Percentiles rank a stretch among this genome's conserved stretches.
Conservation (phyloP, 2,888 invertebrate species). For the Drosophila neotestacea region DNA sequence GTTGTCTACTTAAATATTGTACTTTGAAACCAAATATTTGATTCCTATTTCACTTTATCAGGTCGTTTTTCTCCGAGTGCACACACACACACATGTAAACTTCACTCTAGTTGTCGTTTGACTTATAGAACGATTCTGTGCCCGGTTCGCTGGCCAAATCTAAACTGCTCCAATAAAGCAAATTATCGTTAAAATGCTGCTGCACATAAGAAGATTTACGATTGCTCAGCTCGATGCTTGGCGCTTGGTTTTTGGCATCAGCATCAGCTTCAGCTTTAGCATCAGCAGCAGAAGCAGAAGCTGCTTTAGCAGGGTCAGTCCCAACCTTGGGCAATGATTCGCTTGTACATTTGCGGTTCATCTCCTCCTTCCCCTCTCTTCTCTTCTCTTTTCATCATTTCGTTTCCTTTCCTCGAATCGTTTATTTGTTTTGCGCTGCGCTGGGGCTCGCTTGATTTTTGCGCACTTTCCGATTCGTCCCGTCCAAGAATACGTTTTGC, state of each 20-base stretch:
- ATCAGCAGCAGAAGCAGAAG: conserved; percentile 27
- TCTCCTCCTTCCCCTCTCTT: neutral
- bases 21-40: too few relatives aligned
- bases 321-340: conserved; percentile 56
- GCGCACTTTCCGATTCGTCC: conserved; percentile 54
- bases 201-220: conserved; percentile 82
- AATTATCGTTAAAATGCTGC: conserved; percentile 81
- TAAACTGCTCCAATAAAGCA: conserved; percentile 81
- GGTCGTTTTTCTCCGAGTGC: too few relatives aligned
- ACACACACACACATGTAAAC: conserved; percentile 13
- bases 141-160: conserved; percentile 71
- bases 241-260: conserved; percentile 55
- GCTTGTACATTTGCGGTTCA: conserved; percentile 64
- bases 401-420: conserved; percentile 29
- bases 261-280: neutral
- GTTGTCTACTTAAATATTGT: too few relatives aligned
- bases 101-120: conserved; percentile 68
- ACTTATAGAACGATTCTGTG: conserved; percentile 50
- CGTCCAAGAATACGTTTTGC: conserved; percentile 61
- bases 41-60: too few relatives aligned
- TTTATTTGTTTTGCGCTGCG: conserved; percentile 61
- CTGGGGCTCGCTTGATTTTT: conserved; percentile 66
- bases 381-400: neutral
- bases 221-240: conserved; percentile 73
- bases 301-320: conserved; percentile 23